Conservation (phyloP, 92 coral and sea anemone species). For the Heteractis magnifica region DNA sequence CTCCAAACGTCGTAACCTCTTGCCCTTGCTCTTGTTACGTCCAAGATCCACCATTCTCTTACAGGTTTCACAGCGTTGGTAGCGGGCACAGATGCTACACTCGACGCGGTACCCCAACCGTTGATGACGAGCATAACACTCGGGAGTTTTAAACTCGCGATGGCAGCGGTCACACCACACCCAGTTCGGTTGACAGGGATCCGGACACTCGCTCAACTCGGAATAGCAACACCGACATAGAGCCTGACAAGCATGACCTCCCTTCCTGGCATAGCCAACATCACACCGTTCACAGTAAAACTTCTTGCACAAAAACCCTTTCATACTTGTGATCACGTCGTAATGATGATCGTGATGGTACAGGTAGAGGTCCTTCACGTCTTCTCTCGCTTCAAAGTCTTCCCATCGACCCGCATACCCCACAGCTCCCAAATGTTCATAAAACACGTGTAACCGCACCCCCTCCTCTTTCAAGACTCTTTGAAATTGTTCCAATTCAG, state of each 20-base stretch:
- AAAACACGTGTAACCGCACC: conserved; percentile 6
- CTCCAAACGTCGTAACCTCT: not conserved
- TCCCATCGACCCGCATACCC: conserved; percentile 7
- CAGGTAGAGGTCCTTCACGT: not conserved
- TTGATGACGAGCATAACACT: not conserved
- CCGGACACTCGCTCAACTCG: not conserved
- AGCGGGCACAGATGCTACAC: not conserved
- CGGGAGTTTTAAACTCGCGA: not conserved
- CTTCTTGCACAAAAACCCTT: not conserved
- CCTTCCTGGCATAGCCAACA: not conserved
- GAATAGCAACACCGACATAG: conserved; percentile 1
- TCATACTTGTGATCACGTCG: not conserved
- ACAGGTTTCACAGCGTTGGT: not conserved
- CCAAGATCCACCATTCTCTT: not conserved
- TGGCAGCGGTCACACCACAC: not conserved
- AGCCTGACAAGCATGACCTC: not conserved
- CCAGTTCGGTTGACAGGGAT: not conserved
- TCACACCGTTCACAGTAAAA: conserved; percentile 1
- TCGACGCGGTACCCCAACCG: not conserved
- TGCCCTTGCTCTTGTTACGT: not conserved
- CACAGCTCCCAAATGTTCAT: not conserved
- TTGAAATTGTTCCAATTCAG: not conserved
- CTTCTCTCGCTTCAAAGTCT: not conserved
- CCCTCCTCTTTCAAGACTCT: conserved; percentile 5
- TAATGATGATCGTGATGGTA: not conserved